Percentiles rank a stretch among this genome's conserved stretches.
Conservation (phyloP, 2,797 vertebrate species). For the Chloroceryle amazona region DNA sequence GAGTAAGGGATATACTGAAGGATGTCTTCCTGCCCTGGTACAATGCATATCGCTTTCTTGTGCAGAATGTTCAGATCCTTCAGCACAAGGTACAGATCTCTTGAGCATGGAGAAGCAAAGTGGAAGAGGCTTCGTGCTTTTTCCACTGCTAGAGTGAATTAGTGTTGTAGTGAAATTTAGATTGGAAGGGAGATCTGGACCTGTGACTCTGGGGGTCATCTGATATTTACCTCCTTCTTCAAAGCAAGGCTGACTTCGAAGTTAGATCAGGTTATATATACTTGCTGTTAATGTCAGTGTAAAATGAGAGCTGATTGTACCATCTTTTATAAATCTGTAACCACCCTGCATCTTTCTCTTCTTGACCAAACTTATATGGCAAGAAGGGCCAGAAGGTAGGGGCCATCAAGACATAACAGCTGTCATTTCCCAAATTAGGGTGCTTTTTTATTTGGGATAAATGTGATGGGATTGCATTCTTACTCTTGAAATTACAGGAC, state of each 20-base stretch:
- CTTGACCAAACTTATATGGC: background rate
- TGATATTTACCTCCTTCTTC: background rate
- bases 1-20: constrained; percentile 94
- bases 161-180: background rate
- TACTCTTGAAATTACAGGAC: background rate
- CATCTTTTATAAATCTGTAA: background rate
- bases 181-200: background rate
- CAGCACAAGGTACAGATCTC: constrained; percentile 87
- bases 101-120: accelerated
- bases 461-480: background rate
- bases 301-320: background rate
- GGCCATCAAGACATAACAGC: background rate
- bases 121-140: background rate
- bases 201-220: background rate
- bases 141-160: background rate
- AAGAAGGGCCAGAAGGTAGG: background rate
- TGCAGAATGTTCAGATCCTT: constrained; percentile 92
- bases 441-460: background rate
- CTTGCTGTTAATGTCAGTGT: background rate
- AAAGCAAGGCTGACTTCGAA: background rate
- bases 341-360: background rate
- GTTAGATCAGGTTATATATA: background rate
- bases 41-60: constrained; percentile 96
- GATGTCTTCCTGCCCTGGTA: constrained; percentile 99
- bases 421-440: background rate